Evolutionary conservation across 1,140 invertebrate genomes (phyloP), one percentile per base, ranked within the genome.

Genomic region (Rhyzopertha dominica): DNA sequence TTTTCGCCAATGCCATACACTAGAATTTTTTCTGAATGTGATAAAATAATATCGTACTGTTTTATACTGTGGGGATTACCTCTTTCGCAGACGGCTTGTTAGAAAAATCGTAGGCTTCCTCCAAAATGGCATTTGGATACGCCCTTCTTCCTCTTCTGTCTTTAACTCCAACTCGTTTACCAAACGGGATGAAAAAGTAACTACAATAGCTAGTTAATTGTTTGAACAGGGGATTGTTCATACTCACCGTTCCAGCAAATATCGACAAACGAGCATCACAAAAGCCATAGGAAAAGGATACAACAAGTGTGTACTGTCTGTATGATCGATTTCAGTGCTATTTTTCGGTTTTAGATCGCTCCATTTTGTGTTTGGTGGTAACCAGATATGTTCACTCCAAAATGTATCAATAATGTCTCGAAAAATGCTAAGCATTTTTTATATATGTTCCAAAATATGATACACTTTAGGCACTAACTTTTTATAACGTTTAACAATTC

Each of bases 301-400:
- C 47, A 84, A 71, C 31, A 95, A 71, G 70, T 94, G 86, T 56
- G 74, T 79, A 62, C 86, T 80, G 65, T 91, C 79, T 30, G 87
- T 78, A 68, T 87, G 89, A 43, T 79, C 74, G 47, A 89, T 79
- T 54, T 78, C 75, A 49, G 83, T 76, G 51, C 78, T 83, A 32
- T 84, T 75, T 47, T 78, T 87, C 13, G 87, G 82, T 54, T 77
- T 73, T 25, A 92, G 79, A 61, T 91, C 83, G n/a, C 75, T 74
- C 89, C 90, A 94, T 56, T 85, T 86, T 47, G 80, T 81, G 66
- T 90, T 90, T 46, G 87, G 87, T 43, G 89, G 89, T 55, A 91
- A 75, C 89, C 89, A 92, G 55, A 92, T 70, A 58, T 79, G 68
- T 54, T 84, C 78, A 56, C 79, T 78, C 88, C 88, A 91, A 71